Conservation (phyloP, 2,113 vertebrate species). For the Aythya baeri region DNA sequence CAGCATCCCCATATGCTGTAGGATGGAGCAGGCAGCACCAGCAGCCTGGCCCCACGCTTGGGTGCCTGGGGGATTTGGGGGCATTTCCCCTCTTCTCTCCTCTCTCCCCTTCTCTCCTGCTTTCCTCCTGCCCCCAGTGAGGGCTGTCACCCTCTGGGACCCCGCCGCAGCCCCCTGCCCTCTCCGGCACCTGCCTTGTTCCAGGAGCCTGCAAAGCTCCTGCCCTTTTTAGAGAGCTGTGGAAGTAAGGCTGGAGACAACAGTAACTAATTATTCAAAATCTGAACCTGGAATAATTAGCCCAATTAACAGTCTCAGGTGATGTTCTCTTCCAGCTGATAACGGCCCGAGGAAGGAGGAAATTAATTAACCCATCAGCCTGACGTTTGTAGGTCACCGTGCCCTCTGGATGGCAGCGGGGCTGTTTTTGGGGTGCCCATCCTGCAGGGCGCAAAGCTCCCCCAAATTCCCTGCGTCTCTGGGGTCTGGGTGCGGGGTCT, state of each 20-base stretch:
- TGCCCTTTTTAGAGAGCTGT: not conserved
- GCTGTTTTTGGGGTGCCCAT: accelerated
- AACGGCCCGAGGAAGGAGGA: not conserved
- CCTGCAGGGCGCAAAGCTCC: not conserved
- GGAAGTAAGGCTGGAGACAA: slow-evolving; percentile 26
- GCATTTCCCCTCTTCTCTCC: not conserved
- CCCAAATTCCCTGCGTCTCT: too few species aligned
- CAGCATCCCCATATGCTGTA: accelerated
- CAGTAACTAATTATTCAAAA: slow-evolving; percentile 67
- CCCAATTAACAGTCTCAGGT: slow-evolving; percentile 71
- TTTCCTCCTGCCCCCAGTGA: accelerated
- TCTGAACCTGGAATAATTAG: slow-evolving; percentile 62
- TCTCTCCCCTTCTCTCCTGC: not conserved
- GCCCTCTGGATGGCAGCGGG: accelerated
- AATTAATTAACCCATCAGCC: slow-evolving; percentile 59
- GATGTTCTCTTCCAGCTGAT: slow-evolving; percentile 48
- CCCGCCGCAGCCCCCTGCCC: not conserved
- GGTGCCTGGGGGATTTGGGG: not conserved
- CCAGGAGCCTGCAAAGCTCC: not conserved
- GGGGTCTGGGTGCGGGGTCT: not conserved
- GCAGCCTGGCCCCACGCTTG: not conserved
- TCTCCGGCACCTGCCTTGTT: accelerated
- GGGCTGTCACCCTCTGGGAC: not conserved
- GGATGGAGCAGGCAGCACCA: not conserved
- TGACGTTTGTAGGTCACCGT: slow-evolving; percentile 11